Evolutionary conservation across 1,140 invertebrate species (phyloP).

Genomic region (Drosophila asahinai): DNA sequence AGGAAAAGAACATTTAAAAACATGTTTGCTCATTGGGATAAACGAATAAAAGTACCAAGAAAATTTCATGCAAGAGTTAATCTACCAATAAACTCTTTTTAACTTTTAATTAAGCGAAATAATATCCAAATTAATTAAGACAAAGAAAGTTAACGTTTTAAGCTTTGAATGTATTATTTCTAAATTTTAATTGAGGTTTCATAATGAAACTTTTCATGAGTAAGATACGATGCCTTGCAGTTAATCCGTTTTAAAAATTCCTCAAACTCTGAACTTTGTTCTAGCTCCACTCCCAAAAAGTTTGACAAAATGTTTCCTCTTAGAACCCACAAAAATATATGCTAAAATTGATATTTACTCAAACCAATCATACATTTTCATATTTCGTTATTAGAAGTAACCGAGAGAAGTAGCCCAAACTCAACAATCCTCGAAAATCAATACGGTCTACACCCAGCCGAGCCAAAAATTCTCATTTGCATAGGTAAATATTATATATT

Average conservation of each 20-base stretch:
- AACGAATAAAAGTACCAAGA: background rate
- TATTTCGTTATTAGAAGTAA: conserved; percentile 5
- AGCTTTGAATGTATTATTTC: background rate
- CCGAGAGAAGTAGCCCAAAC: background rate
- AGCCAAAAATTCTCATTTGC: conserved; percentile 47
- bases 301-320: background rate
- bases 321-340: background rate
- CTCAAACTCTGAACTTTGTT: background rate
- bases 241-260: background rate
- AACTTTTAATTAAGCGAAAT: background rate
- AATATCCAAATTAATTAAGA: no score
- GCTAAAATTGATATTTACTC: background rate
- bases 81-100: background rate
- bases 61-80: background rate
- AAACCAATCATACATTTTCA: conserved; percentile 6
- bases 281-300: background rate
- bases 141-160: background rate
- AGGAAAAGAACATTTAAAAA: conserved; percentile 1
- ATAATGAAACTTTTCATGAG: background rate
- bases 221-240: background rate
- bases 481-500: conserved; percentile 54
- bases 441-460: conserved; percentile 20
- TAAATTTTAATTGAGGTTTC: background rate
- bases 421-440: conserved; percentile 28
- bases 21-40: background rate